Evolutionary conservation across 2,797 vertebrate species (phyloP).

Genomic region (Euthynnus affinis): DNA sequence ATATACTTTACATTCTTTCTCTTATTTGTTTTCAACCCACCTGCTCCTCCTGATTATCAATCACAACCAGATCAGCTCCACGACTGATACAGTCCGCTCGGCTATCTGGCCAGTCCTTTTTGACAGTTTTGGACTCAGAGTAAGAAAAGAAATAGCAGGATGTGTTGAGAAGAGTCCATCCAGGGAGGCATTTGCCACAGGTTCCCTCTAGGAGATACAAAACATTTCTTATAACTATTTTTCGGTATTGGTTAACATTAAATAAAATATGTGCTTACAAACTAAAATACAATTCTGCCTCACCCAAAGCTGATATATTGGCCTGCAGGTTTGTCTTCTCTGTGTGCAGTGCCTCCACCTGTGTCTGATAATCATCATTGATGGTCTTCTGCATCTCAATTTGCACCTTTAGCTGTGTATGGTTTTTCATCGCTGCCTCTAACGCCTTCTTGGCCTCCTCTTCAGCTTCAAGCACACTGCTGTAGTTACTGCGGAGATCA

Average conservation of each 20-base stretch:
- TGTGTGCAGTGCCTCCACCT: conserved; percentile 25
- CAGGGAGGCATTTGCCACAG: conserved; percentile 64
- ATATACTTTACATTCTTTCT: neutral
- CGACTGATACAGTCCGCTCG: conserved; percentile 54
- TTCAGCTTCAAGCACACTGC: conserved; percentile 34
- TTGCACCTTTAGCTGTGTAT: conserved; percentile 21
- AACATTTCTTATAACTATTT: neutral
- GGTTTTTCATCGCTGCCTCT: conserved; percentile 1
- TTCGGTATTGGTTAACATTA: neutral
- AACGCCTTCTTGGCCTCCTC: conserved; percentile 34
- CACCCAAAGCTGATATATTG: conserved; percentile 55
- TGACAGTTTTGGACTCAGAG: neutral
- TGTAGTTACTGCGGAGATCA: conserved; percentile 62
- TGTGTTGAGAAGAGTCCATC: conserved; percentile 57
- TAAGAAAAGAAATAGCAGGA: conserved; percentile 76
- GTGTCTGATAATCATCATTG: conserved; percentile 38
- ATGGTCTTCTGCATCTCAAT: conserved; percentile 17
- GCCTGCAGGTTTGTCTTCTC: conserved; percentile 45
- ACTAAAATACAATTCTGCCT: conserved; percentile 1
- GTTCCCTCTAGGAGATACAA: conserved; percentile 49
- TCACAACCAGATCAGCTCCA: conserved; percentile 61
- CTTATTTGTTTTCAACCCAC: conserved; percentile 40
- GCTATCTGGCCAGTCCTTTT: conserved; percentile 57
- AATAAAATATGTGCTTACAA: neutral
- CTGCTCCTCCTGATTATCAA: conserved; percentile 64